Evolutionary conservation across 92 coral and sea anemone genomes (phyloP), one percentile per base, ranked within the genome.

Genomic region (Zoanthus sansibaricus): DNA sequence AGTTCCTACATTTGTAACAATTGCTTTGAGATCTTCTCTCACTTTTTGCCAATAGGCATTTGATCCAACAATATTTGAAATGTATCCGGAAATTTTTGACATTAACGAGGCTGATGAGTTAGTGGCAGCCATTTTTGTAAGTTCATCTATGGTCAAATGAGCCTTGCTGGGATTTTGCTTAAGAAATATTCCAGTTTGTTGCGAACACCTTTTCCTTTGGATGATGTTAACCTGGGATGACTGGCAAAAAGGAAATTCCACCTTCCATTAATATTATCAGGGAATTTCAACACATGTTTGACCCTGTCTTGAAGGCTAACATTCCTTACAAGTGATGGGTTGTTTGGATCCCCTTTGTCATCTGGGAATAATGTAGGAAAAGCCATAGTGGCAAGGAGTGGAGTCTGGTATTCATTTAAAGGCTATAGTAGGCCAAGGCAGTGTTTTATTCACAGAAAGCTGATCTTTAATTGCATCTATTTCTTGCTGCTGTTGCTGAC

Each of bases 191-290:
- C 90, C 90, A 87, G 54, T 87, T 68, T 87, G 90, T 69, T 86
- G 75, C 59, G 76, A 77, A 15, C 84, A 75, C 66, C 89, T 86
- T 78, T 75, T 86, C 76, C 89, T 86, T 72, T 77, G 90, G 59
- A 86, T 77, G 76, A 76, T 86, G 76, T 86, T 75, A 75, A 37
- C 42, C 42, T 37, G 75, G 44, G 37, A 6, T 69, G 73, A 70
- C 47, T 30, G 30, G 47, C 75, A 70, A 70, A 70, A 30, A 47
- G 16, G 75, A 31, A 70, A 70, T 31, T 30, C 75, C 75, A 70
- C 47, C 17, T 70, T 33, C 47, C 17, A 31, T 70, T 33, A 70
- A 30, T 11, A 30, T 70, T 70, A 8, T 30, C 47, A 70, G 75
- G 49, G 17, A 70, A 70, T 33, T 70, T 70, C 17, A 70, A 33